These are phyloP conservation scores for Enteromius viviparus DNA, from an alignment of 2,797 vertebrate genomes.

Conservation along the genomic window DNA sequence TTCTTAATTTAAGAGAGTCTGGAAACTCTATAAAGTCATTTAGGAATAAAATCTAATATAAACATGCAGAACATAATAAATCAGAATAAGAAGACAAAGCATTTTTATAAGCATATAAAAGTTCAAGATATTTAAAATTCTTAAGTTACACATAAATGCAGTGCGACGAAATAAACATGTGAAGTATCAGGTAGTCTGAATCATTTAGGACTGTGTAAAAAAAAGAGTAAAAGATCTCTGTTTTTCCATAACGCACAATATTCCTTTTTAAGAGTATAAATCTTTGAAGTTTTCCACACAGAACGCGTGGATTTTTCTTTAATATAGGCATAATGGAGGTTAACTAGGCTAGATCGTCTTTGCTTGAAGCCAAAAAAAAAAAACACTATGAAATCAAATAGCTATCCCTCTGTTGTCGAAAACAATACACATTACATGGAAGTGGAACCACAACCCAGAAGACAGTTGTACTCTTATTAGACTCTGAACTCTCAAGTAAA, in stretches of 20 bases:
- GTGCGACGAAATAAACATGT: slow-evolving; percentile 3
- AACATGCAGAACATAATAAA: background rate
- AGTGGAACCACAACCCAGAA: slow-evolving; percentile 37
- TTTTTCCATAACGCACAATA: background rate
- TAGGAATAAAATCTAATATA: background rate
- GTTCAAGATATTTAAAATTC: background rate
- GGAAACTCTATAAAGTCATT: background rate
- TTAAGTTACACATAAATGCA: background rate
- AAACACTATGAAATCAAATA: slow-evolving; percentile 56
- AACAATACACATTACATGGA: slow-evolving; percentile 47
- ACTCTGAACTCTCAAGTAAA: slow-evolving; percentile 37
- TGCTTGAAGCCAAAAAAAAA: slow-evolving; percentile 47
- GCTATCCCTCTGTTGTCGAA: slow-evolving; percentile 51
- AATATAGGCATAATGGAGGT: slow-evolving; percentile 20
- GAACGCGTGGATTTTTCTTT: background rate
- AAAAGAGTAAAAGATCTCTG: background rate
- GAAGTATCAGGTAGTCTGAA: background rate
- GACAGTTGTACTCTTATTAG: slow-evolving; percentile 46
- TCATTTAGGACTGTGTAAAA: background rate
- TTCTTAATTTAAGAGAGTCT: background rate
- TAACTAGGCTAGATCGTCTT: slow-evolving; percentile 1
- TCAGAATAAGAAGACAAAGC: background rate
- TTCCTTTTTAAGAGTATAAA: background rate
- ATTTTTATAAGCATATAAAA: background rate
- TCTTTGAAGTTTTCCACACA: background rate